Evolutionary conservation across 1,140 invertebrate genomes (phyloP).

Genomic region (Lasioglossum baleicum): DNA sequence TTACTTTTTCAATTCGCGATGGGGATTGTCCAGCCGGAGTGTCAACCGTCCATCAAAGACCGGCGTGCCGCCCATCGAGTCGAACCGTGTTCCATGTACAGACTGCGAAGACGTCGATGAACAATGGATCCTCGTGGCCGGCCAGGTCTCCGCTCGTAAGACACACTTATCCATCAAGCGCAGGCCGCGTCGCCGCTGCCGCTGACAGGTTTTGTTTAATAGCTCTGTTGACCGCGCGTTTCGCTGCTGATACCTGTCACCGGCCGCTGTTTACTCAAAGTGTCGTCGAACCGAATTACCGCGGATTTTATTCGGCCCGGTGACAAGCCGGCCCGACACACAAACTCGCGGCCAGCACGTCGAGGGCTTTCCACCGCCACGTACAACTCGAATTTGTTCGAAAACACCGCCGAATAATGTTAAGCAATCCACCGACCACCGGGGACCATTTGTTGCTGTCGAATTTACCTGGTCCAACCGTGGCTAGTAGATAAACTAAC

Average conservation of each 20-base stretch:
- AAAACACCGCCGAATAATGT: too few relatives aligned
- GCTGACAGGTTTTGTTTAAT: conserved; percentile 58
- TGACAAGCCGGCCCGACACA: too few relatives aligned
- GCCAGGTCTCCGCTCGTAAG: conserved; percentile 46
- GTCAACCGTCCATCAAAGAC: neutral
- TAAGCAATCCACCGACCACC: too few relatives aligned
- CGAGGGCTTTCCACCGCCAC: too few relatives aligned
- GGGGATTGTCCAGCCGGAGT: neutral
- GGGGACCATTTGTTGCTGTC: too few relatives aligned
- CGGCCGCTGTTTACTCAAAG: conserved; percentile 45
- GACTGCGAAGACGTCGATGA: conserved; percentile 46
- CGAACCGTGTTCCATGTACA: conserved; percentile 2
- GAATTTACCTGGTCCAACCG: too few relatives aligned
- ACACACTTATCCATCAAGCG: conserved; percentile 61
- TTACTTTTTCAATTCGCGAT: neutral
- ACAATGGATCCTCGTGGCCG: conserved; percentile 46
- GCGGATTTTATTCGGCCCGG: neutral
- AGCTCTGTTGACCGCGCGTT: conserved; percentile 51
- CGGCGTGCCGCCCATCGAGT: neutral
- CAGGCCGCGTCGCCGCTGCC: conserved; percentile 38
- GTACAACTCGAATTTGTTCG: too few relatives aligned
- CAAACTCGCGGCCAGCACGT: too few relatives aligned
- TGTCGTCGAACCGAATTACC: conserved; percentile 30
- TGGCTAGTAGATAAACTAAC: too few relatives aligned
- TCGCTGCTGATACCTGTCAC: conserved; percentile 47